Conservation (phyloP, 2,113 vertebrate genomes). For the Hemicordylus capensis region DNA sequence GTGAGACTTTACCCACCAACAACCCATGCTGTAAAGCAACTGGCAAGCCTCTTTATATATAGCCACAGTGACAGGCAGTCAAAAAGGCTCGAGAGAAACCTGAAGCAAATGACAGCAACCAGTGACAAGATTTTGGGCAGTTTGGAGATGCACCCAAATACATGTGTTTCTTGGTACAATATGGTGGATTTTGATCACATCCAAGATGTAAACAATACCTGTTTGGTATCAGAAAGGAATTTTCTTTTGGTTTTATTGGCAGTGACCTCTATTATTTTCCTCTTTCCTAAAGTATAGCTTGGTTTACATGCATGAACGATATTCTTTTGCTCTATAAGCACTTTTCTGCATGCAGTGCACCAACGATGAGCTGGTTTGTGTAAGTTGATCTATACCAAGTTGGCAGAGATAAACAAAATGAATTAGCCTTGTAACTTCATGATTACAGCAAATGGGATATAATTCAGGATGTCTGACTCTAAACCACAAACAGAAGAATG, state of each 20-base stretch:
- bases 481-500: accelerated
- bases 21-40: too few species aligned
- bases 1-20: too few species aligned
- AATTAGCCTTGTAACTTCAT: too few species aligned
- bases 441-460: not conserved
- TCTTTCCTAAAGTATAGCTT: too few species aligned
- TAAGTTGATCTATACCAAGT: not conserved
- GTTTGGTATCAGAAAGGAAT: too few species aligned
- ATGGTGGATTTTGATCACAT: not conserved
- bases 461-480: not conserved
- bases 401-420: too few species aligned
- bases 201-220: not conserved
- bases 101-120: not conserved
- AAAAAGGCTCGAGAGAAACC: too few species aligned
- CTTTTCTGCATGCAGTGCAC: not conserved
- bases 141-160: not conserved
- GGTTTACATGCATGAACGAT: not conserved
- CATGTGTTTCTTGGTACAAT: not conserved
- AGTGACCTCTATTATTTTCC: too few species aligned
- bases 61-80: too few species aligned
- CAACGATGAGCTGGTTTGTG: not conserved
- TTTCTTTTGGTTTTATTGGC: too few species aligned
- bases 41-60: too few species aligned
- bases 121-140: not conserved
- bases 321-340: not conserved